These are phyloP conservation scores for Plecturocebus donacophilus DNA, from an alignment of 2,113 vertebrate species.

Conservation along the genomic window DNA sequence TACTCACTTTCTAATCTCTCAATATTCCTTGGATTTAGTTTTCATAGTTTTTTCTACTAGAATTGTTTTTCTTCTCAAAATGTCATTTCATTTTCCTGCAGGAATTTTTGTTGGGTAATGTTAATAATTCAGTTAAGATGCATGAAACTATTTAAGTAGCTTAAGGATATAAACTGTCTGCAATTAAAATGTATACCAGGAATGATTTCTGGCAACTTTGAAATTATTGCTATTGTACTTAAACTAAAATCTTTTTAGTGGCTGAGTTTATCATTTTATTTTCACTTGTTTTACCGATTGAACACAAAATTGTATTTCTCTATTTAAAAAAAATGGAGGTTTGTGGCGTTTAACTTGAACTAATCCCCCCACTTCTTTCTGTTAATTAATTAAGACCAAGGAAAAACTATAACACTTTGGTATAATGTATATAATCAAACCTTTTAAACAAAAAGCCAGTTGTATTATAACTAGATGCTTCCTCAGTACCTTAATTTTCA, in stretches of 20 bases:
- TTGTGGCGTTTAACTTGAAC: not conserved
- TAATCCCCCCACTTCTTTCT: not conserved
- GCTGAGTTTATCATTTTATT: not conserved
- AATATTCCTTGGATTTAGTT: not conserved
- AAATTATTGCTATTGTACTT: not conserved
- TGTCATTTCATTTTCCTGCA: not conserved
- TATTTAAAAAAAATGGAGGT: not conserved
- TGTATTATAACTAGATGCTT: not conserved
- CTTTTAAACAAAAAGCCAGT: not conserved
- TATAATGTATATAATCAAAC: not conserved
- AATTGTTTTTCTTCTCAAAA: not conserved
- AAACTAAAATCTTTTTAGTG: not conserved
- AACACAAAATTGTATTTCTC: not conserved
- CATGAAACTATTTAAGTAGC: constrained; percentile 25
- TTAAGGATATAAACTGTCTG: constrained; percentile 10
- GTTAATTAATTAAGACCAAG: not conserved
- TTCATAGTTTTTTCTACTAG: not conserved
- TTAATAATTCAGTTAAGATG: constrained; percentile 34
- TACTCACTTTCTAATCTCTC: not conserved
- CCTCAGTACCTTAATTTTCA: not conserved
- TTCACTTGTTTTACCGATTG: not conserved
- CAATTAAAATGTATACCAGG: not conserved
- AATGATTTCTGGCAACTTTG: not conserved
- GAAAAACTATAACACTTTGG: not conserved
- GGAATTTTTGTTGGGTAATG: not conserved